Evolutionary conservation across 2,113 vertebrate genomes (phyloP).

Genomic region (Todiramphus chloris): DNA sequence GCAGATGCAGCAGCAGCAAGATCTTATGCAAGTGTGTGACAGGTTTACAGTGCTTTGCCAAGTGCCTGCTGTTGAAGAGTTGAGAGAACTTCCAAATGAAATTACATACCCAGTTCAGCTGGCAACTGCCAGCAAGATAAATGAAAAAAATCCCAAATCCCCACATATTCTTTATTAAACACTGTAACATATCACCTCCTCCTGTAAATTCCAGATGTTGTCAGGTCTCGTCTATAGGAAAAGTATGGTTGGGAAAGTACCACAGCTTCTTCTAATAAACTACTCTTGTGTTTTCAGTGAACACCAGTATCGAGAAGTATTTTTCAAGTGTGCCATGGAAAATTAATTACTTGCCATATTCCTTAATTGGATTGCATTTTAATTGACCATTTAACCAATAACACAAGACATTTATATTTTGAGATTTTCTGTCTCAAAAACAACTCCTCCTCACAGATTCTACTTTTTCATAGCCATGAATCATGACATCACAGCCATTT

Average conservation of each 20-base stretch:
- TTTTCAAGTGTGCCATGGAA: neutral
- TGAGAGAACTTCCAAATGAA: neutral
- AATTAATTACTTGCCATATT: neutral
- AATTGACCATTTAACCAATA: neutral
- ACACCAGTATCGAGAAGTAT: neutral
- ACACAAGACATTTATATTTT: neutral
- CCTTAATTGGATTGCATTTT: neutral
- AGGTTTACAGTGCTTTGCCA: neutral
- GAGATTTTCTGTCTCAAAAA: slow-evolving; percentile 9
- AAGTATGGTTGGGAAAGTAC: neutral
- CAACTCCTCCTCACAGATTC: neutral
- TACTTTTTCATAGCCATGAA: neutral
- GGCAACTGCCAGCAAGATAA: neutral
- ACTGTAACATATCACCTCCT: neutral
- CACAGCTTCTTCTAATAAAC: neutral
- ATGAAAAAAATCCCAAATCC: neutral
- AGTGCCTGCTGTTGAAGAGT: neutral
- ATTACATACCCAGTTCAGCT: neutral
- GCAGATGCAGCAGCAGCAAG: neutral
- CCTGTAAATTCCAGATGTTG: neutral
- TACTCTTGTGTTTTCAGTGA: neutral
- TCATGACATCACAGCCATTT: slow-evolving; percentile 38
- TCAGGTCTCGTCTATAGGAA: neutral
- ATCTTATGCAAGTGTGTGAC: neutral
- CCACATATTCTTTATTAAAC: neutral